Evolutionary conservation across 2,113 vertebrate genomes (phyloP), one percentile per base, ranked within the genome.

Genomic region (Dendrocopos noguchii): DNA sequence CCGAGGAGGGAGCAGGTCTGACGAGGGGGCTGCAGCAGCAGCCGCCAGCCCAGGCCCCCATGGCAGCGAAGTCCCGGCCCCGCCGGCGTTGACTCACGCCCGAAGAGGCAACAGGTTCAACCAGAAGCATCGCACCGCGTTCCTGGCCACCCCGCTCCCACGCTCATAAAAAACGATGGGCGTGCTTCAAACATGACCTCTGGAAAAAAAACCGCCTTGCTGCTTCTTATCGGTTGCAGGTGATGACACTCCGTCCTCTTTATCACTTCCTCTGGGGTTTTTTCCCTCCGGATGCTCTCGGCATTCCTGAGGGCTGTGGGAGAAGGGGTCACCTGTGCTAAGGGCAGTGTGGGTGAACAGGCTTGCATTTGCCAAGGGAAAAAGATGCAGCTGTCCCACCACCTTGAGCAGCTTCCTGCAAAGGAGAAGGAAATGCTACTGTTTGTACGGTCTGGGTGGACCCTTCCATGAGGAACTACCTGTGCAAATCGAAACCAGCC

Each of bases 31-130:
- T 67, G 47, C 42, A 44, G 42, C 42, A 44, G 42, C 61, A 18
- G 67, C 47, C 18, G 67, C 22, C 46, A 47, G 29, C 31, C 31
- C 15, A 12, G 60, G 75, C 52, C 83, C 56, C 76, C 12, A 3
- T 2, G 1, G 60, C 2, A 1, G 68, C 90, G 13, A 1, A 6
- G 60, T 6, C 65, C 39, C 7, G 0, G 71, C 79, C 66, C 83
- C 47, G 60, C 63, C 60, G 10, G 71, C 70, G 1, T 2, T 75
- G 85, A 80, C 88, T 94, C 95, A 96, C 55, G 42, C 82, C 73
- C 14, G 39, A 88, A 88, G 53, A 83, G 27, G 36, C 92, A 96
- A 87, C 97, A 97, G 98, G 97, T 98, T 96, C 12, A 3, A 95
- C 97, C 91, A 95, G 97, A 95, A 97, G 83, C 96, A 91, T 92